These are phyloP conservation scores for Prosapia bicincta DNA, from an alignment of 2,888 invertebrate genomes.

Conservation along the genomic window DNA sequence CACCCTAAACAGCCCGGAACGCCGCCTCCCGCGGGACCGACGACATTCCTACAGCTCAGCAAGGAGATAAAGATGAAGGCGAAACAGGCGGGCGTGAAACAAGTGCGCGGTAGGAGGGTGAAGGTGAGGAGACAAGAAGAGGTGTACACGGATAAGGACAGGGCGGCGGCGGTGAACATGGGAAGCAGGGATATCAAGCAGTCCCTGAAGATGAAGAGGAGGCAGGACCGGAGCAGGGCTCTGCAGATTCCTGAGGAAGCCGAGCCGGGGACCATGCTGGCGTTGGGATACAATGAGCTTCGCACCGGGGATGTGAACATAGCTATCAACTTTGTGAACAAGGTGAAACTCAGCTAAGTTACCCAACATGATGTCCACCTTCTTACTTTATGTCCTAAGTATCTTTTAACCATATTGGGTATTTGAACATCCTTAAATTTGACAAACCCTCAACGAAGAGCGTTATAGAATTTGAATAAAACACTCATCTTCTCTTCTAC, in stretches of 20 bases:
- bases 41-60: slow-evolving; percentile 39
- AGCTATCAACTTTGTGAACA: slow-evolving; percentile 72
- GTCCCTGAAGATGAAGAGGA: slow-evolving; percentile 73
- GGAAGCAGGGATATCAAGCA: slow-evolving; percentile 86
- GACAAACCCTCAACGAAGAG: too few relatives aligned
- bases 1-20: slow-evolving; percentile 22
- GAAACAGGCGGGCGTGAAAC: slow-evolving; percentile 36
- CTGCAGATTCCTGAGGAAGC: slow-evolving; percentile 75
- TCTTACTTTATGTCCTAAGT: too few relatives aligned
- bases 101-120: slow-evolving; percentile 22
- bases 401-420: too few relatives aligned
- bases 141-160: slow-evolving; percentile 84
- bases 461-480: too few relatives aligned
- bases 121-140: slow-evolving; percentile 54
- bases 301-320: slow-evolving; percentile 67
- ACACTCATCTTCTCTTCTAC: too few relatives aligned
- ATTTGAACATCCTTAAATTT: too few relatives aligned
- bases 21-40: slow-evolving; percentile 35
- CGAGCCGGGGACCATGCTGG: slow-evolving; percentile 70
- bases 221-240: slow-evolving; percentile 68
- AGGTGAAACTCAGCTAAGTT: slow-evolving; percentile 61
- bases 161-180: slow-evolving; percentile 84
- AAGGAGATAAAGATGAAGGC: slow-evolving; percentile 40
- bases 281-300: slow-evolving; percentile 72
- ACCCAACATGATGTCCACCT: too few relatives aligned